Evolutionary conservation across 2,797 vertebrate genomes (phyloP).

Genomic region (Cryptoblepharus egeriae): DNA sequence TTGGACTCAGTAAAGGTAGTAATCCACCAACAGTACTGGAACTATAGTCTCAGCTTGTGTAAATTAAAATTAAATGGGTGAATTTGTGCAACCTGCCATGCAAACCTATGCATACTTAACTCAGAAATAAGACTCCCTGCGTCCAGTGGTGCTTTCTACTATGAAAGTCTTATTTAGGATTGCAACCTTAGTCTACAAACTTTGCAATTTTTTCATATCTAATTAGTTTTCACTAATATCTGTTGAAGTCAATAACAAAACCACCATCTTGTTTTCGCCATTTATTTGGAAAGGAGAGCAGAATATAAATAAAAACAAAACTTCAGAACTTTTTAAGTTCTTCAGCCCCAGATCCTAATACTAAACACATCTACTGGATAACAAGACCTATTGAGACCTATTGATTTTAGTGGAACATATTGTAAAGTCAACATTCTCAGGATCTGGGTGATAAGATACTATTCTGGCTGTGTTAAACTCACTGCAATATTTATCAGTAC

Average conservation of each 20-base stretch:
- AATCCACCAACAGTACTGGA: not conserved
- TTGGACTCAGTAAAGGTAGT: not conserved
- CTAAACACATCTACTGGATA: not conserved
- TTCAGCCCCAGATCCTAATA: not conserved
- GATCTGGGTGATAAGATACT: not conserved
- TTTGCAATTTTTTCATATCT: not conserved
- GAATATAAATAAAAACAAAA: no score
- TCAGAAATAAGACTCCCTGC: no score
- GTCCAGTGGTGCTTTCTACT: no score
- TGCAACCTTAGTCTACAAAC: not conserved
- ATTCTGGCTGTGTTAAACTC: not conserved
- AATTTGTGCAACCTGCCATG: no score
- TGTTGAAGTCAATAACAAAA: no score
- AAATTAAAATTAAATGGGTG: no score
- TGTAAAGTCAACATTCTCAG: not conserved
- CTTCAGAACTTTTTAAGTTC: not conserved
- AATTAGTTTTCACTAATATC: not conserved
- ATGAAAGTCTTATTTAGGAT: no score
- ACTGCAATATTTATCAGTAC: not conserved
- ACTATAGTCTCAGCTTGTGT: not conserved
- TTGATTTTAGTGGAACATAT: not conserved
- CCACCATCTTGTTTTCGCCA: no score
- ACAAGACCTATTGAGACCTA: not conserved
- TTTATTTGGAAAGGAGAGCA: not conserved
- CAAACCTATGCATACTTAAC: no score